Evolutionary conservation across 2,113 vertebrate genomes (phyloP).

Genomic region (Labeo rohita): DNA sequence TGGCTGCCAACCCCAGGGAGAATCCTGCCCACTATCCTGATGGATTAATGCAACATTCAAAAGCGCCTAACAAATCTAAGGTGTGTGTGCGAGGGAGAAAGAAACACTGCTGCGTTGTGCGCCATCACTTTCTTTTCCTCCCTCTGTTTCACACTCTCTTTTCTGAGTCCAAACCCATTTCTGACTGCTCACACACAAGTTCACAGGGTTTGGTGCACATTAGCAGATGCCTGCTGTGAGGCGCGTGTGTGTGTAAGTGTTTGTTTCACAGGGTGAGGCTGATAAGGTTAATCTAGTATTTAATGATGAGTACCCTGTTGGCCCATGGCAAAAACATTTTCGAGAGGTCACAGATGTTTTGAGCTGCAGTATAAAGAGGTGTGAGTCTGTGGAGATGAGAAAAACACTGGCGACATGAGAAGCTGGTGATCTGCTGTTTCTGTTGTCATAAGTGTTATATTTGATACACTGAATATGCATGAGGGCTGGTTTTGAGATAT

Average conservation of each 20-base stretch:
- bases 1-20: slow-evolving; percentile 43
- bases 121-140: slow-evolving; percentile 8
- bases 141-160: slow-evolving; percentile 15
- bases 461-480: neutral
- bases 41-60: slow-evolving; percentile 41
- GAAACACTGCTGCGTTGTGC: neutral
- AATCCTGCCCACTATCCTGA: slow-evolving; percentile 25
- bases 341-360: slow-evolving; percentile 52
- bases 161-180: slow-evolving; percentile 28
- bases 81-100: neutral
- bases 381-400: slow-evolving; percentile 19
- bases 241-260: slow-evolving; percentile 43
- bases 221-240: slow-evolving; percentile 36
- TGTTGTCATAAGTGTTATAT: neutral
- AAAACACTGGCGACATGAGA: slow-evolving; percentile 25
- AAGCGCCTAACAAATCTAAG: slow-evolving; percentile 26
- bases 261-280: slow-evolving; percentile 45
- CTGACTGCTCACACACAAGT: neutral
- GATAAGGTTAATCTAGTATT: slow-evolving; percentile 55
- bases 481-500: neutral
- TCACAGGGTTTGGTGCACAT: slow-evolving; percentile 1
- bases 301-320: slow-evolving; percentile 52
- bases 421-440: neutral
- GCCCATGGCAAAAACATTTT: slow-evolving; percentile 28
- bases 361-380: slow-evolving; percentile 18